Base-by-base conservation (phyloP, 2,797 vertebrate genomes). In the Parotocinclus haroldoi region DNA sequence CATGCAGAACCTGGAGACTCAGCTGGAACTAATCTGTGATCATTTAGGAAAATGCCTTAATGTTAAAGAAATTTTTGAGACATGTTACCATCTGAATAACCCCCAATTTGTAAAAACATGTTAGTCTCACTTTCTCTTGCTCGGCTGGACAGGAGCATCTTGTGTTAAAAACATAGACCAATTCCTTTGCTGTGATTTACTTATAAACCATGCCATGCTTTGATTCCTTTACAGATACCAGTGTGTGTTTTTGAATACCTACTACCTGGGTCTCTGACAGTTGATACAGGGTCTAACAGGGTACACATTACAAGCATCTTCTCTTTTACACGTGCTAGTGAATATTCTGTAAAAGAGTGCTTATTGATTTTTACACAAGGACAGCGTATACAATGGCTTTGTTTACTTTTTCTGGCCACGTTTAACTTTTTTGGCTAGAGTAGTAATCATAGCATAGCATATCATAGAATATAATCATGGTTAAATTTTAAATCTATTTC, bases 141-240 rank as follows among this genome's bases (percentile, higher is more conserved):
- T 36, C 38, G 16, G 38, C 42, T 16, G 37, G 19, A 64, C 38
- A 58, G 39, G 36, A 19, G 10, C 8, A 50, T 17, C 58, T 13
- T 65, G 49, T 60, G 56, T 79, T n/a, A 74, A 82, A 78, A 71
- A 9, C 2, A 12, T 66, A 19, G 17, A 75, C 69, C 78, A 74
- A 58, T 59, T 65, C 65, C 49, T 17, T 40, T 65, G 56, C 71
- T 17, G 13, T 37, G 2, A 72, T 69, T 77, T 61, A 59, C 38
- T 8, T 39, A 42, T 52, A 48, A 40, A 67, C 42, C 45, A 12
- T n/a, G 36, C 36, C 42, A 48, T 13, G 16, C 45, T 46, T 40
- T 36, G 27, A 40, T 4, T 39, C 39, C 16, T 39, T 13, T 5
- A 39, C 67, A 27, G 37, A 61, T 49, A 58, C 59, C 10, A 12